A percentile compares a stretch with the other conserved stretches of the same genome.
phyloP scores from a whole-genome alignment of 2,797 vertebrate genomes.

The Platalea minor region DNA sequence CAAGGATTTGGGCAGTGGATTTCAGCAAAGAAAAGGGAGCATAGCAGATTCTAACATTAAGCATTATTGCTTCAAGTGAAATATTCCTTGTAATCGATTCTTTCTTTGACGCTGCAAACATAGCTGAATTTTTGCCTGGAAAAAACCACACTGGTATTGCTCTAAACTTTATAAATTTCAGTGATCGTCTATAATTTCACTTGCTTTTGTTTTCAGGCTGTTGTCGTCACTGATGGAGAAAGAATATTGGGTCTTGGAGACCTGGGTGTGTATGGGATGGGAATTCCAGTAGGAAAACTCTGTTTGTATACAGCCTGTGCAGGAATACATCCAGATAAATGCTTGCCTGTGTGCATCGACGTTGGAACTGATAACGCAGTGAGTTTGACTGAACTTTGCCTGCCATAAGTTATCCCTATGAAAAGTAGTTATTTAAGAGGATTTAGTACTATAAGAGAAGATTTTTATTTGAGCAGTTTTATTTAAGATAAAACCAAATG shows the following conservation, averaged over 20 bases:
- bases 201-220: slow-evolving; percentile 79
- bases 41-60: not conserved
- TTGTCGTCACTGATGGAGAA: slow-evolving; percentile 96
- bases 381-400: not conserved
- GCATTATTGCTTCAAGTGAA: not conserved
- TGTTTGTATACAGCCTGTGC: slow-evolving; percentile 96
- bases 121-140: not conserved
- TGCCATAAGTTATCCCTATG: rapidly evolving
- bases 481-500: not conserved
- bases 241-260: slow-evolving; percentile 96
- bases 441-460: rapidly evolving
- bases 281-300: slow-evolving; percentile 95
- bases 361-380: slow-evolving; percentile 94
- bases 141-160: rapidly evolving
- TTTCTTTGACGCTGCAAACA: not conserved
- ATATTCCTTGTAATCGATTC: not conserved
- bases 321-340: slow-evolving; percentile 89
- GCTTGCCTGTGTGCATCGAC: slow-evolving; percentile 94
- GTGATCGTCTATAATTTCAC: not conserved
- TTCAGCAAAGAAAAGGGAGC: not conserved
- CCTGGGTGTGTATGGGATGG: slow-evolving; percentile 97
- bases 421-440: not conserved
- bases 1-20: not conserved
- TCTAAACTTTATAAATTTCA: not conserved
- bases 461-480: not conserved